Percentiles rank a stretch among this genome's conserved stretches.
Conservation (phyloP, 2,888 invertebrate species). For the Tiphia femorata region DNA sequence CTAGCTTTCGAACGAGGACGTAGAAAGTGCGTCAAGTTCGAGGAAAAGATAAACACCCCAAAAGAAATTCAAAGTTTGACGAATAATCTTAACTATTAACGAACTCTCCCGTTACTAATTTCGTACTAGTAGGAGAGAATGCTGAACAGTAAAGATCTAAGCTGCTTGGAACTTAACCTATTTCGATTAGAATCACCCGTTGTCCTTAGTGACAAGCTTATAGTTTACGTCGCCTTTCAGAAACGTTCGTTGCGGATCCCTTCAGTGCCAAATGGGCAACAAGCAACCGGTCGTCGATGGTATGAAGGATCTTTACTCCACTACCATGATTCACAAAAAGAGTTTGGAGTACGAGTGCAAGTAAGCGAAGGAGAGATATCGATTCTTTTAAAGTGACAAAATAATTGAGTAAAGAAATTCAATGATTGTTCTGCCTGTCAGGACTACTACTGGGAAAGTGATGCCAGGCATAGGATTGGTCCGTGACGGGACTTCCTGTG, state of each 20-base stretch:
- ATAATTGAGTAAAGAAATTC: not conserved
- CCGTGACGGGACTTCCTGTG: slow-evolving; percentile 94
- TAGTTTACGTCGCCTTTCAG: too few species aligned
- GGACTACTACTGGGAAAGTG: slow-evolving; percentile 81
- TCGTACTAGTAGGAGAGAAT: too few species aligned
- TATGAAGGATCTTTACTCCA: slow-evolving; percentile 86
- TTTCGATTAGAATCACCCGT: too few species aligned
- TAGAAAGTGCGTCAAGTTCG: too few species aligned
- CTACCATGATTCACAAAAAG: slow-evolving; percentile 90
- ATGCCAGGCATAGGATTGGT: slow-evolving; percentile 89
- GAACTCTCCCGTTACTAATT: too few species aligned
- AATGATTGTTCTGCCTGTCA: slow-evolving; percentile 53
- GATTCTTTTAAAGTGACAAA: not conserved
- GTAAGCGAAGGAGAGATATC: slow-evolving; percentile 73
- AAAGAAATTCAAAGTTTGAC: too few species aligned
- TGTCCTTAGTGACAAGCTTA: too few species aligned
- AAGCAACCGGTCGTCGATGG: slow-evolving; percentile 84
- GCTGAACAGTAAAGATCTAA: too few species aligned
- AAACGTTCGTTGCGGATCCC: slow-evolving; percentile 92
- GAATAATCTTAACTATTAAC: too few species aligned
- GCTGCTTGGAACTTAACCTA: too few species aligned
- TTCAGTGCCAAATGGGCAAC: slow-evolving; percentile 93
- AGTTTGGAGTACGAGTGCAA: slow-evolving; percentile 96
- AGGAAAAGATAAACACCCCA: too few species aligned
- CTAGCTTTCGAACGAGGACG: too few species aligned